A percentile compares a stretch with the other conserved stretches of the same genome.
Evolutionary conservation across 2,888 invertebrate genomes (phyloP).

Genomic region (Oxyteleia sp.): DNA sequence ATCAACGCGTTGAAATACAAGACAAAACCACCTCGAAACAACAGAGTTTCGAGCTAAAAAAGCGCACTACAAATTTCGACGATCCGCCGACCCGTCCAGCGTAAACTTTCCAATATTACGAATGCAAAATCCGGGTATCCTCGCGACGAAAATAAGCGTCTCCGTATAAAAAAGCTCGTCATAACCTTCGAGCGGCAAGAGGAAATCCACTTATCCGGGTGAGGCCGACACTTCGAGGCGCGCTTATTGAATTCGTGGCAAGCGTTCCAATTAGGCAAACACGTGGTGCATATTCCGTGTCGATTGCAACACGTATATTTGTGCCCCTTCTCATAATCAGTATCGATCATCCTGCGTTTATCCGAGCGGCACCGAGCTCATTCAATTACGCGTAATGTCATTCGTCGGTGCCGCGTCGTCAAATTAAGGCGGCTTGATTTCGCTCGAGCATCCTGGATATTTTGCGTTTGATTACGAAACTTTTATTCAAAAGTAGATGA

Average conservation of each 20-base stretch:
- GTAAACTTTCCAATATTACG: too few species aligned
- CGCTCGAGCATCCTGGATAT: conserved; percentile 47
- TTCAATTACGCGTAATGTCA: conserved; percentile 71
- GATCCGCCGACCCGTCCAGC: too few species aligned
- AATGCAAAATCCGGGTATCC: too few species aligned
- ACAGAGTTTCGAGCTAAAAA: too few species aligned
- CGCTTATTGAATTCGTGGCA: conserved; percentile 71
- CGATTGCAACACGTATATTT: conserved; percentile 68
- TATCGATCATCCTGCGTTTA: conserved; percentile 70
- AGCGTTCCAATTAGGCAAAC: conserved; percentile 69
- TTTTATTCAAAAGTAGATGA: conserved; percentile 62
- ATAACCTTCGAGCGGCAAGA: conserved; percentile 48
- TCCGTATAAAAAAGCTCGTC: conserved; percentile 31
- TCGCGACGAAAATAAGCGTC: neutral
- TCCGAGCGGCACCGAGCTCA: conserved; percentile 62
- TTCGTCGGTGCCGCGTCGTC: conserved; percentile 60
- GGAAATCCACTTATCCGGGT: conserved; percentile 63
- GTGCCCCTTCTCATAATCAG: conserved; percentile 62
- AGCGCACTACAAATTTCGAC: too few species aligned
- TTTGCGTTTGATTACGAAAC: conserved; percentile 62
- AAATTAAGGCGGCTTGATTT: conserved; percentile 67
- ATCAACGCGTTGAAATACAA: too few species aligned
- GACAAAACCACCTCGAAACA: too few species aligned
- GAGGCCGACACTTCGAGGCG: conserved; percentile 64
- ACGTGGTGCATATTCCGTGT: conserved; percentile 68